Evolutionary conservation across 1,140 invertebrate species (phyloP).

Genomic region (Ceratoteleas bidentatus): DNA sequence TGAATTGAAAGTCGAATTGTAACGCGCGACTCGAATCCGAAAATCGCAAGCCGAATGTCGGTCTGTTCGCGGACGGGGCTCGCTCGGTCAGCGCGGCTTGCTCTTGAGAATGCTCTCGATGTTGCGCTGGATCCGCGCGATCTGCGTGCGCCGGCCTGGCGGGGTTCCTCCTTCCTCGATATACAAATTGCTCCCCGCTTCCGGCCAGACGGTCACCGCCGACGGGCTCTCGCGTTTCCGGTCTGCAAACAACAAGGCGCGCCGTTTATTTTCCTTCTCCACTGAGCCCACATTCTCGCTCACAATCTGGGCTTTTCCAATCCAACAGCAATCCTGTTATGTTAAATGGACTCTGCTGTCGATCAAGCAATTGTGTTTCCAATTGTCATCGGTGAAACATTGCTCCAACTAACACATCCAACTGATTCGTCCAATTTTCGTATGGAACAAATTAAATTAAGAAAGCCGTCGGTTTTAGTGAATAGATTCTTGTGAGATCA

Average conservation of each 20-base stretch:
- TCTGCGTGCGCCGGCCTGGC: slow-evolving; percentile 67
- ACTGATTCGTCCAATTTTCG: too few species aligned
- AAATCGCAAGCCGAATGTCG: too few species aligned
- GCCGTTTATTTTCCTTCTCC: slow-evolving; percentile 19
- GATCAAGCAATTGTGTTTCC: too few species aligned
- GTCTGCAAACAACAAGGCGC: slow-evolving; percentile 65
- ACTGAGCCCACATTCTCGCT: neutral
- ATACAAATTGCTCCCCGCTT: slow-evolving; percentile 75
- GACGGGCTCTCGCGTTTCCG: slow-evolving; percentile 73
- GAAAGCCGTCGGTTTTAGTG: too few species aligned
- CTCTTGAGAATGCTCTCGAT: slow-evolving; percentile 76
- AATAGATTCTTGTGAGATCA: too few species aligned
- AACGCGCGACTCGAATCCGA: slow-evolving; percentile 3
- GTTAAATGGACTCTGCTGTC: too few species aligned
- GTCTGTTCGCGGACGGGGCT: neutral
- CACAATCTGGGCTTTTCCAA: neutral
- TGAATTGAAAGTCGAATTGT: slow-evolving; percentile 40
- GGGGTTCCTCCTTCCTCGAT: slow-evolving; percentile 74
- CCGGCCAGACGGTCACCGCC: slow-evolving; percentile 71
- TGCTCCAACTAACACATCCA: too few species aligned
- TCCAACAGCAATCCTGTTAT: too few species aligned
- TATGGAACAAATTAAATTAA: too few species aligned
- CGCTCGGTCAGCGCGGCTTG: slow-evolving; percentile 50
- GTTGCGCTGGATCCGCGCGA: slow-evolving; percentile 75
- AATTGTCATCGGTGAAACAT: too few species aligned